Percentiles rank a stretch among this genome's conserved stretches.
phyloP scores from a whole-genome alignment of 2,888 invertebrate species.

The Papilio protenor region DNA sequence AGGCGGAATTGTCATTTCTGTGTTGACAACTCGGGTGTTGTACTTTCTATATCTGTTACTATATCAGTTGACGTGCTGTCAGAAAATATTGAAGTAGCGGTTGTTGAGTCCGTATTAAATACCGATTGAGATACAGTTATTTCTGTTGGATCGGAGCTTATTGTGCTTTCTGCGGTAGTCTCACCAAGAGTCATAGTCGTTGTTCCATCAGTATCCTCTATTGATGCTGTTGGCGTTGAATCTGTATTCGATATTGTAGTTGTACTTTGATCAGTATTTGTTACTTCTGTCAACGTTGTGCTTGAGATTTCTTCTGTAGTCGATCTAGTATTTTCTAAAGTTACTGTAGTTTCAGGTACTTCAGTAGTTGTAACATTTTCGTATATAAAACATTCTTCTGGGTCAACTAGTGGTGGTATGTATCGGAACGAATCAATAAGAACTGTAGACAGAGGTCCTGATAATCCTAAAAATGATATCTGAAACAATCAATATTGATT shows the following conservation, averaged over 20 bases:
- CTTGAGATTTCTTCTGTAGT: slow-evolving; percentile 14
- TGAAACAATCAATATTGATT: slow-evolving; percentile 42
- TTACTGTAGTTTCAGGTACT: slow-evolving; percentile 24
- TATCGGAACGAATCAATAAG: slow-evolving; percentile 51
- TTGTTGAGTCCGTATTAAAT: slow-evolving; percentile 25
- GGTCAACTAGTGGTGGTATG: slow-evolving; percentile 44
- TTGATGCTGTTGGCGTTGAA: no score
- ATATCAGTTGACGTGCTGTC: no score
- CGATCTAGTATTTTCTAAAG: background rate
- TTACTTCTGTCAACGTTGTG: slow-evolving; percentile 16
- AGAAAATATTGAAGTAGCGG: background rate
- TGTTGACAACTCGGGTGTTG: no score
- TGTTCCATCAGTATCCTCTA: no score
- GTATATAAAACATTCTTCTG: slow-evolving; percentile 40
- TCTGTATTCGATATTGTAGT: background rate
- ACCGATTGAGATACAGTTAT: background rate
- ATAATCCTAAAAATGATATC: slow-evolving; percentile 47
- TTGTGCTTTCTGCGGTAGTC: slow-evolving; percentile 7
- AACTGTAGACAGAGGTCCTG: slow-evolving; percentile 42
- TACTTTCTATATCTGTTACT: no score
- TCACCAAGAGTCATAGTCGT: no score
- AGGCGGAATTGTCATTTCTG: no score
- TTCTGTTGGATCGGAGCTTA: background rate
- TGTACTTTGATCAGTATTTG: slow-evolving; percentile 7
- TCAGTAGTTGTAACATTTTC: slow-evolving; percentile 4